These are phyloP conservation scores for Lithophane ornitopus DNA, from an alignment of 2,888 invertebrate species.

Conservation along the genomic window DNA sequence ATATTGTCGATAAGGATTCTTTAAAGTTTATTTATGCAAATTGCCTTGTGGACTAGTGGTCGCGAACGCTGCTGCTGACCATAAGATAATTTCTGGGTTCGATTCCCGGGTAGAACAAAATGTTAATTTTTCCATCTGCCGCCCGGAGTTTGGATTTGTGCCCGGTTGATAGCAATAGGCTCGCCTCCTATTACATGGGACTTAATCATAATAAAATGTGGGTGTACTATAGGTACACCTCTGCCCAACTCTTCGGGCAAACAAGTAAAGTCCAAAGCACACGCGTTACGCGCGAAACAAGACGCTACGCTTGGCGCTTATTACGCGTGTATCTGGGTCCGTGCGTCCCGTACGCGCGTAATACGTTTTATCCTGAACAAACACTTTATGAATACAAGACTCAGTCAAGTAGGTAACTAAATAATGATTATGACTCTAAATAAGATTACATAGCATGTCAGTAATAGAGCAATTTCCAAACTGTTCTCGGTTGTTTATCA, in stretches of 20 bases:
- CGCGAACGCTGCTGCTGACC: no score
- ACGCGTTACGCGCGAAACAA: neutral
- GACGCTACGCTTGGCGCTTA: neutral
- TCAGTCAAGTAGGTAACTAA: neutral
- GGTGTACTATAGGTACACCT: neutral
- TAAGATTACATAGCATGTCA: conserved; percentile 37
- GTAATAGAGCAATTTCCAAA: conserved; percentile 46
- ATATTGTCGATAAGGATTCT: neutral
- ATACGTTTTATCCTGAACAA: neutral
- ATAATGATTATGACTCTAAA: conserved; percentile 17
- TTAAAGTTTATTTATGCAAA: no score
- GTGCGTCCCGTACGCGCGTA: neutral
- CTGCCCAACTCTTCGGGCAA: neutral
- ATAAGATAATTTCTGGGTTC: neutral
- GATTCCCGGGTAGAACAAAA: no score
- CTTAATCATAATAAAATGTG: neutral
- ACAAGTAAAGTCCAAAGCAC: neutral
- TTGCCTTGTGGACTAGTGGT: no score
- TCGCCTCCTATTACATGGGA: no score
- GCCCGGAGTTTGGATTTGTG: neutral
- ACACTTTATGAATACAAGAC: conserved; percentile 1
- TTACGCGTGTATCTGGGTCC: neutral
- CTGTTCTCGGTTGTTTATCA: conserved; percentile 34
- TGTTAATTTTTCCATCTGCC: neutral
- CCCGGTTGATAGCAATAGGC: neutral